Evolutionary conservation across 2,888 invertebrate species (phyloP), one percentile per base, ranked within the genome.

Genomic region (Tachina grossa): DNA sequence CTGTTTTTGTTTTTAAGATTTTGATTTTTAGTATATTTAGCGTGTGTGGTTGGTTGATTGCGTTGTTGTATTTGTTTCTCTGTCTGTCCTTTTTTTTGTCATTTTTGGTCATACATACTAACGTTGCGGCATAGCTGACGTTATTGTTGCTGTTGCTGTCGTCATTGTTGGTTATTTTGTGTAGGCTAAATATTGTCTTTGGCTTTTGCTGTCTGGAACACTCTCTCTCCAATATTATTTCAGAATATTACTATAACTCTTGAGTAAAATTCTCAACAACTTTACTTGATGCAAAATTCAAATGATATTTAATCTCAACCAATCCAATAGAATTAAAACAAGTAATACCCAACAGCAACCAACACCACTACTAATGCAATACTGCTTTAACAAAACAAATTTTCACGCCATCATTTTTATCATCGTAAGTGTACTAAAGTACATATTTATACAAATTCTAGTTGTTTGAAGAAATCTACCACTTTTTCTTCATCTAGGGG

Each of bases 401-500:
- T 74, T 71, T 65, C 61, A 71, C 57, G 65, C 51, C 83, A 77
- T 83, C 43, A 83, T 53, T 68, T 53, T 53, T 51, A 66, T 68
- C 59, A 19, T 51, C 53, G 61, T 45, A 22, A 16, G 16, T 16
- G 14, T 39, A 31, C 31, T 31, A 2, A 22, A 1, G 2, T 22
- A 22, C 22, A 22, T 31, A 31, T 6, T 69, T 63, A 16, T 1
- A 59, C n/a, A 16, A 59, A 43, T 74, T 59, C 11, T 66, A 53
- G 47, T 69, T 75, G 61, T n/a, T 9, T 55, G 41, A 63, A 49
- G 3, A 65, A 45, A 66, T 72, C 69, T 59, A 85, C 83, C 85
- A 87, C 87, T 85, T 85, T 87, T 83, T 81, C 47, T 65, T 82
- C 68, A 78, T 83, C 81, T 74, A 80, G 80, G 76, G 72, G 74